Base-by-base conservation (phyloP, 2,888 invertebrate species). In the Isoperla grammatica region DNA sequence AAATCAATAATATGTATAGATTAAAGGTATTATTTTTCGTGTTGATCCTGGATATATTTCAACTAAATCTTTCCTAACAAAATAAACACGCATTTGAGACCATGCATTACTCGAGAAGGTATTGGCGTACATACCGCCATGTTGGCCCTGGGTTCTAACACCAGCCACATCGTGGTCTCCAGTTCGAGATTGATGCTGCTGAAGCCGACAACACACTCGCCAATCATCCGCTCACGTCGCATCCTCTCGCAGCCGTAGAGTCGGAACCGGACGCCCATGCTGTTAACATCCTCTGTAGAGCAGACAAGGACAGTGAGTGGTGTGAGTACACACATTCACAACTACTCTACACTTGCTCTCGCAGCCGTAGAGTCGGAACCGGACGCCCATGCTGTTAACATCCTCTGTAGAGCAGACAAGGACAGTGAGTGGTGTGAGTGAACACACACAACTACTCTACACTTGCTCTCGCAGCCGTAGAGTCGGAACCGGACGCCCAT, bases 341-440 rank as follows among this genome's bases (percentile, higher is more conserved):
- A n/a, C n/a, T n/a, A n/a, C n/a, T n/a, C n/a, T n/a, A n/a, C 95
- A 83, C 89, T 95, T 92, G 67, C 95, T 81, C 71, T 95, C 95
- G 74, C 94, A 90, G 43, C 94, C 90, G 72, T 95, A 96, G 54
- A 96, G 82, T 49, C 96, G 85, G 66, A 96, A 83, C 57, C 95
- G 83, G 3, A 96, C 80, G 0, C 95, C 95, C 81, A 95, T 88
- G 15, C 91, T 90, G 73, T 90, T 90, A 2, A 96, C 92, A 69
- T 95, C 95, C 80, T 95, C 95, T 80, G 79, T 11, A 71, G 73
- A 50, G 37, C 35, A 35, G n/a, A n/a, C n/a, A n/a, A n/a, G n/a
- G n/a, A n/a, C n/a, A n/a, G n/a, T n/a, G n/a, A n/a, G n/a, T n/a
- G n/a, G n/a, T n/a, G n/a, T n/a, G n/a, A n/a, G n/a, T n/a, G n/a